Evolutionary conservation across 2,797 vertebrate genomes (phyloP).

Genomic region (Aulostomus chinensis): DNA sequence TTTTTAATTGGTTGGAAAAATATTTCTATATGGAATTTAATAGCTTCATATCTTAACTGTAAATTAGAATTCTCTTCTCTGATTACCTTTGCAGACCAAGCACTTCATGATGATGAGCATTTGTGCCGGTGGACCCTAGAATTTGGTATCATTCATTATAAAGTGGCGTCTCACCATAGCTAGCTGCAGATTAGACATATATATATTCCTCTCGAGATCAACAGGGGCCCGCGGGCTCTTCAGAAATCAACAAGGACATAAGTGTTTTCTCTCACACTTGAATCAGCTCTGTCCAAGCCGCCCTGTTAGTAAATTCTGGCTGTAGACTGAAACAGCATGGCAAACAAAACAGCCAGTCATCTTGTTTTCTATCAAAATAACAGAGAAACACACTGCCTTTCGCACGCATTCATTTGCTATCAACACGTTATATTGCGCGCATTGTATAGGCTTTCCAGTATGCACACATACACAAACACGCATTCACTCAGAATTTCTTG

Average conservation of each 20-base stretch:
- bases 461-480: background rate
- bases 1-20: constrained; percentile 45
- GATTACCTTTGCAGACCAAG: constrained; percentile 16
- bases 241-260: too few relatives aligned
- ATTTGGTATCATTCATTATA: constrained; percentile 21
- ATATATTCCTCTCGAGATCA: constrained; percentile 1
- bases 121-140: background rate
- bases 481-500: constrained; percentile 16
- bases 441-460: background rate
- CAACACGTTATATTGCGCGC: background rate
- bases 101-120: constrained; percentile 26
- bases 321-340: too few relatives aligned
- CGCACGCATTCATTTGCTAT: too few relatives aligned
- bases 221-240: too few relatives aligned
- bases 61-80: constrained; percentile 7
- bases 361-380: too few relatives aligned
- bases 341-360: too few relatives aligned
- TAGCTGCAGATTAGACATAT: background rate
- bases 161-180: too few relatives aligned
- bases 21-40: constrained; percentile 22
- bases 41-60: constrained; percentile 6
- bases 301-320: too few relatives aligned
- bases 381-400: too few relatives aligned
- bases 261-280: too few relatives aligned
- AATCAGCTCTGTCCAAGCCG: too few relatives aligned